Base-by-base conservation (phyloP, 2,113 vertebrate species). In the Pterocles burchelli region DNA sequence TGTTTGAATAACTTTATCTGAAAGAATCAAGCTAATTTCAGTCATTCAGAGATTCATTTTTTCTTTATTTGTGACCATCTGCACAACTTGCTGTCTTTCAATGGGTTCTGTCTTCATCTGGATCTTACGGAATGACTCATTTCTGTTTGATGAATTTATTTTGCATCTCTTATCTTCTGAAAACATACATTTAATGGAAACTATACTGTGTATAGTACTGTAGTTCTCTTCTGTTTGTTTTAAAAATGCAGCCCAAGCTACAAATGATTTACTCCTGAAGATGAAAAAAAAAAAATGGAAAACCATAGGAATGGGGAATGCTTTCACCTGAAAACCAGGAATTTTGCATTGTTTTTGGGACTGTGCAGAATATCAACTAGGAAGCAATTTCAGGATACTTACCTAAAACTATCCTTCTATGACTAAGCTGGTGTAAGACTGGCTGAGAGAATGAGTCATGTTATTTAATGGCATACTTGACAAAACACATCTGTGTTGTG, bases 11-110 rank as follows among this genome's bases (percentile, higher is more conserved):
- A 75, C 38, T 81, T 85, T 12, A 71, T 85, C 70, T 75, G 57
- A 80, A 87, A 91, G 19, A 89, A 86, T 71, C 33, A 24, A 61
- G 34, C 61, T 90, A n/a, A 95, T 94, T 91, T 80, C 72, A 89
- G 41, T 68, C 67, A 89, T 43, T 74, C 77, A n/a, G 46, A 81
- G 31, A 81, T 63, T 62, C 4, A 6, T 84, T 84, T 66, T 66
- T 66, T 34, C 34, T 43, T 66, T 25, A 21, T 75, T 82, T 82
- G 49, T 57, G 24, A 78, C 88, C 90, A 94, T 82, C 90, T 93
- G 90, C 81, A 70, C 10, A 90, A 85, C 66, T 95, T 55, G 13
- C 49, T 74, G 11, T 70, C 25, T 93, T 88, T 88, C 74, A 91
- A 6, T 13, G 41, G 20, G 34, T 48, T 63, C 11, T 29, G 31